phyloP scores from a whole-genome alignment of 2,888 invertebrate genomes.

The Leptothorax acervorum region DNA sequence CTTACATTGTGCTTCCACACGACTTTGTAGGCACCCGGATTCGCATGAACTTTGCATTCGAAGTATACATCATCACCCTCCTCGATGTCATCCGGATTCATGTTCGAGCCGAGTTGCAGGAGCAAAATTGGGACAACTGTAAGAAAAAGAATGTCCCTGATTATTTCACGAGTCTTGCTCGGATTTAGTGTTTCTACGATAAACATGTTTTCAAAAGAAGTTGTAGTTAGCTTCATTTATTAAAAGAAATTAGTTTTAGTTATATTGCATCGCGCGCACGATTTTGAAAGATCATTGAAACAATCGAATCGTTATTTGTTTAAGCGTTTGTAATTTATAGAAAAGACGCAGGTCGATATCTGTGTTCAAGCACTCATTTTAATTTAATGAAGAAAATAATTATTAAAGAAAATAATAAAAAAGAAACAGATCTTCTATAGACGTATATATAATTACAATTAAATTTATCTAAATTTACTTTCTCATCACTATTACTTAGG shows the following conservation, averaged over 20 bases:
- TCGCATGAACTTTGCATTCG: conserved; percentile 92
- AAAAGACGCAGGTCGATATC: not conserved
- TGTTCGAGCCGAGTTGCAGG: conserved; percentile 90
- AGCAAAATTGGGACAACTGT: conserved; percentile 91
- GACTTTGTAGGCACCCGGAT: conserved; percentile 92
- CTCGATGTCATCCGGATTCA: conserved; percentile 93
- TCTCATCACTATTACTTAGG: not conserved
- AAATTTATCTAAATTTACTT: not conserved
- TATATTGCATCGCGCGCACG: too few relatives aligned
- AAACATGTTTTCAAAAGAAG: not conserved
- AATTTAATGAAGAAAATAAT: conserved; percentile 6
- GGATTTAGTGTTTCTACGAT: not conserved
- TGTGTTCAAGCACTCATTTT: not conserved
- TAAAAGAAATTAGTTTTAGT: not conserved
- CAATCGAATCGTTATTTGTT: not conserved
- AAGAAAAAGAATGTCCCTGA: conserved; percentile 60
- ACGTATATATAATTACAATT: not conserved
- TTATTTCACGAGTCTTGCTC: not conserved
- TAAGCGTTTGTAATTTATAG: not conserved
- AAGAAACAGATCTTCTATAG: not conserved
- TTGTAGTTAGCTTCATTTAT: not conserved
- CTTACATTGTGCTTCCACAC: conserved; percentile 94
- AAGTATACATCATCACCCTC: conserved; percentile 94
- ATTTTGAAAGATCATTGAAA: conserved; percentile 7
- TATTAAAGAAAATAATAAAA: not conserved